A percentile compares a stretch with the other conserved stretches of the same genome.
Conservation (phyloP, 1,140 invertebrate species). For the Drosophila obscura region DNA sequence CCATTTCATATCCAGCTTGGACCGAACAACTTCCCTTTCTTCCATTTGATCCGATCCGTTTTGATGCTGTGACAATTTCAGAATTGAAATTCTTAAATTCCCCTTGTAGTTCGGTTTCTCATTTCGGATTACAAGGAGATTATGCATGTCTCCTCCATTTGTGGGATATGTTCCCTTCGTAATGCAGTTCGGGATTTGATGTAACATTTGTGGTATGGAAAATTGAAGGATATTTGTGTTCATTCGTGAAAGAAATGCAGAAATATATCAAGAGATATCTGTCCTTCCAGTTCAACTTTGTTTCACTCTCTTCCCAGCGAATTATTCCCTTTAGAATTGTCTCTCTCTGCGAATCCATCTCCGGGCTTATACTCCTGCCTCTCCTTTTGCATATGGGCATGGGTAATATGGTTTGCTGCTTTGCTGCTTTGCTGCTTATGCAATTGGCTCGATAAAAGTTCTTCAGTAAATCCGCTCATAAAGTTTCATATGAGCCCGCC, state of each 20-base stretch:
- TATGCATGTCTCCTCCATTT: slow-evolving; percentile 23
- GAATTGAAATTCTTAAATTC: slow-evolving; percentile 16
- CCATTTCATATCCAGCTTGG: slow-evolving; percentile 50
- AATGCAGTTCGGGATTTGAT: no score
- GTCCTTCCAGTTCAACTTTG: no score
- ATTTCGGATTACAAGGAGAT: slow-evolving; percentile 56
- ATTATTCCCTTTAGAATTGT: no score
- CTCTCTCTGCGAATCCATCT: no score
- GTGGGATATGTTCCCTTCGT: slow-evolving; percentile 3
- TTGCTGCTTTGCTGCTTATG: slow-evolving; percentile 48
- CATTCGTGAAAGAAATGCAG: no score
- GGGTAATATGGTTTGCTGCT: slow-evolving; percentile 43
- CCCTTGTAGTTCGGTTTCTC: slow-evolving; percentile 40
- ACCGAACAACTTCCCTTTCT: slow-evolving; percentile 12
- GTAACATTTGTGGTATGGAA: no score
- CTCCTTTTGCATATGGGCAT: slow-evolving; percentile 50
- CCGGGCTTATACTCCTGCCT: no score
- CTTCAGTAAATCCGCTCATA: slow-evolving; percentile 57
- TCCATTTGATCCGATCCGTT: slow-evolving; percentile 6
- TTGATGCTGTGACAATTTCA: slow-evolving; percentile 30
- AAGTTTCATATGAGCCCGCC: slow-evolving; percentile 56
- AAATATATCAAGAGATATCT: no score
- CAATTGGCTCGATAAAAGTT: slow-evolving; percentile 57
- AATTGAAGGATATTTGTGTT: no score
- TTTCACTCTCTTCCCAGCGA: no score